A percentile compares a stretch with the other conserved stretches of the same genome.
phyloP scores from a whole-genome alignment of 1,140 invertebrate genomes.

The Leptonema lineaticorne region DNA sequence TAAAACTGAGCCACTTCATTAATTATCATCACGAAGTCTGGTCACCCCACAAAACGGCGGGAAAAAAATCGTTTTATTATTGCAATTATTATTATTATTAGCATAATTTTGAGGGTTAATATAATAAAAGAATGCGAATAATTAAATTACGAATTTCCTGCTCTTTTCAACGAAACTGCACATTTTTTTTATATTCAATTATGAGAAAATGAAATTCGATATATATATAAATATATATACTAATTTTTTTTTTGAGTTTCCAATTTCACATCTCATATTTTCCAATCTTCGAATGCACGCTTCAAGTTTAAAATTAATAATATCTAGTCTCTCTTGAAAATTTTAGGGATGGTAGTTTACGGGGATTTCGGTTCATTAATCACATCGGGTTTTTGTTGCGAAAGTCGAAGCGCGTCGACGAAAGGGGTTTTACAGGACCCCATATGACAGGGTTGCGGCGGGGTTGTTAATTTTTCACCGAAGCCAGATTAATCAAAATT shows the following conservation, averaged over 20 bases:
- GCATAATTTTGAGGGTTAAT: background rate
- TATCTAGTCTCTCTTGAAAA: no score
- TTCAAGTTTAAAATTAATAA: no score
- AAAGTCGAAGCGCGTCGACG: no score
- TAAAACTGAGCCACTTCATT: conserved; percentile 17
- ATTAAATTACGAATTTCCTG: no score
- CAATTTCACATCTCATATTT: background rate
- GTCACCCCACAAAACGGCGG: background rate
- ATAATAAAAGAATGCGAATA: conserved; percentile 13
- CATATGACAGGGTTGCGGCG: no score
- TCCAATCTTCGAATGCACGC: background rate
- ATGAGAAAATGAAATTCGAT: background rate
- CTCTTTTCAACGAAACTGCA: no score
- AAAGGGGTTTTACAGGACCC: background rate
- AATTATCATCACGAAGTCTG: conserved; percentile 1
- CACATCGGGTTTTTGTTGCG: background rate
- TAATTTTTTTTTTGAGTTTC: background rate
- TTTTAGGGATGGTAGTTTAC: no score
- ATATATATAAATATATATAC: background rate
- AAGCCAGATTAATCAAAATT: background rate
- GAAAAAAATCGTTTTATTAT: background rate
- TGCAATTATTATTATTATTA: background rate
- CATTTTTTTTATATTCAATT: no score
- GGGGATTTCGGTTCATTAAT: background rate
- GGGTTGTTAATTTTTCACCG: background rate